Evolutionary conservation across 1,140 invertebrate genomes (phyloP), one percentile per base, ranked within the genome.

Genomic region (Aculops lycopersici): DNA sequence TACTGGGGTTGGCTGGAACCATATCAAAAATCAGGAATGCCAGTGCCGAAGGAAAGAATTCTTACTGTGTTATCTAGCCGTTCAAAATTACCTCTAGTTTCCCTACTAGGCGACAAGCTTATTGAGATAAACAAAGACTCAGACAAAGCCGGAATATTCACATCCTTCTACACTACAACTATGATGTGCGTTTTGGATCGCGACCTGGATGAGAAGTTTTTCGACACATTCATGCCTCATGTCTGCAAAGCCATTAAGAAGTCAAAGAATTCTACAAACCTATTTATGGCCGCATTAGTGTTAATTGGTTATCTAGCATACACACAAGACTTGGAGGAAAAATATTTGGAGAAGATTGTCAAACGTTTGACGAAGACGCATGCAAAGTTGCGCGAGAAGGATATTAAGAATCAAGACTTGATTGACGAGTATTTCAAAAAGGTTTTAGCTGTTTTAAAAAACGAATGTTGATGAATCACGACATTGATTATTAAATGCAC

Each of bases 1-100:
- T 66, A 66, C 42, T 88, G 78, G 77, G 57, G 66, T 48, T 88
- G 77, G 73, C 52, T 88, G 13, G 52, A 61, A 17, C 54, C 63
- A 1, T 45, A 78, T 1, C 71, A 81, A 54, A 74, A 72, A 53
- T 56, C 66, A 20, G 73, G 75, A 14, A 53, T 71, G 13, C 65
- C 69, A 2, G 52, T 86, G 17, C 55, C 72, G 0, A 70, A 72
- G 47, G 57, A 63, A 18, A 62, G 66, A n/a, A 54, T 86, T 8
- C 58, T 74, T 2, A 74, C 71, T 50, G 67, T 71, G 44, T 70
- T 72, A 46, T 59, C 63, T 2, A 31, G 8, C 8, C 24, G 24
- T n/a, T 64, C 62, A 8, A 68, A 78, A 51, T 58, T 62, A 17
- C 62, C 60, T 15, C 70, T 83, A 20, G 50, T 83, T 13, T 65